Evolutionary conservation across 1,140 invertebrate species (phyloP).

Genomic region (Vollenhovia emeryi): DNA sequence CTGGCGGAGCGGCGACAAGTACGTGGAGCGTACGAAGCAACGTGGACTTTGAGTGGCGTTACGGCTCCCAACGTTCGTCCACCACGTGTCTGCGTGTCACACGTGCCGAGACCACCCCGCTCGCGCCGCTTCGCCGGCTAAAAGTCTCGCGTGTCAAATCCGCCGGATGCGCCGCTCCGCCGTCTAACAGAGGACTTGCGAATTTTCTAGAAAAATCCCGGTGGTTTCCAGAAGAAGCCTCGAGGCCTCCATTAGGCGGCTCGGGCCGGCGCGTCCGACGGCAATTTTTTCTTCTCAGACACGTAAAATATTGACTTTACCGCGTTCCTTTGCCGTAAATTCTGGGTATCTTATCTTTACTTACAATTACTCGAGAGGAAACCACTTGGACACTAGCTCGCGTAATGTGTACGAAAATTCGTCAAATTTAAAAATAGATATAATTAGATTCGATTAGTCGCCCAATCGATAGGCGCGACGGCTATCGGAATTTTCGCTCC

Average conservation of each 20-base stretch:
- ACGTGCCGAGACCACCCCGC: slow-evolving; percentile 19
- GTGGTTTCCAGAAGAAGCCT: not conserved
- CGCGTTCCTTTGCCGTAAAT: not conserved
- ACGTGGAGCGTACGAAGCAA: not conserved
- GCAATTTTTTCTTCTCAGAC: not conserved
- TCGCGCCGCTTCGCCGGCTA: not conserved
- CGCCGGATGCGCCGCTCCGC: not conserved
- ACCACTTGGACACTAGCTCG: not conserved
- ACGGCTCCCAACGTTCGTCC: slow-evolving; percentile 25
- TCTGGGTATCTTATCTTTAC: not conserved
- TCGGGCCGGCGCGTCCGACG: not conserved
- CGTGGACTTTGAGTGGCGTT: not conserved
- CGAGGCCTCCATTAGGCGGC: not conserved
- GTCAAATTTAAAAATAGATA: not conserved
- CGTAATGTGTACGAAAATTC: not conserved
- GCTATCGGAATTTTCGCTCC: not conserved
- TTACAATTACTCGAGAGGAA: too few relatives aligned
- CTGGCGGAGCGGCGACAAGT: not conserved
- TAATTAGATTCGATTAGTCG: not conserved
- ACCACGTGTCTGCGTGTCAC: slow-evolving; percentile 61
- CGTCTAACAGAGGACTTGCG: not conserved
- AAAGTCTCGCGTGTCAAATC: not conserved
- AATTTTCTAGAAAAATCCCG: not conserved
- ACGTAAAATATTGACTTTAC: not conserved
- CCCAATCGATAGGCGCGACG: not conserved